These are phyloP conservation scores for Sycophaga agraensis DNA, from an alignment of 1,140 invertebrate genomes.

Conservation along the genomic window DNA sequence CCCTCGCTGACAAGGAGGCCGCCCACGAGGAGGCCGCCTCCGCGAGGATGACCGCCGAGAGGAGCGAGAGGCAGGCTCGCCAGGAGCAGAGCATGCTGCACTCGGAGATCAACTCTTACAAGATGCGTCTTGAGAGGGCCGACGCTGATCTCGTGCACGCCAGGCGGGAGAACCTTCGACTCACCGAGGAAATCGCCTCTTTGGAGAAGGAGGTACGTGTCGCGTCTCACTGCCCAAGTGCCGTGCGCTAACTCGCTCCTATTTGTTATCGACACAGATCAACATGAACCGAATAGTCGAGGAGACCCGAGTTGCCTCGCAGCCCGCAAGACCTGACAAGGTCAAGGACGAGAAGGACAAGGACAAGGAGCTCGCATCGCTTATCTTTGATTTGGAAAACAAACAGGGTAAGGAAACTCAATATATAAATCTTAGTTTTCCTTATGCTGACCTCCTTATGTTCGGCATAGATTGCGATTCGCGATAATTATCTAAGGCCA, in stretches of 20 bases:
- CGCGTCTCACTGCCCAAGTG: not conserved
- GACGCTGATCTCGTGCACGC: conserved; percentile 77
- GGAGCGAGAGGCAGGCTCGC: conserved; percentile 69
- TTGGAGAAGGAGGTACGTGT: conserved; percentile 74
- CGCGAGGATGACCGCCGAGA: conserved; percentile 62
- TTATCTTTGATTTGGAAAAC: conserved; percentile 75
- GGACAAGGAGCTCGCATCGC: conserved; percentile 70
- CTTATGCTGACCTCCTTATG: not conserved
- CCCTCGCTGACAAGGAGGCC: conserved; percentile 72
- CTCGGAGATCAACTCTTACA: conserved; percentile 74
- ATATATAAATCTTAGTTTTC: too few species aligned
- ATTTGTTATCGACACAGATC: conserved; percentile 40
- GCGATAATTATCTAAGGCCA: too few species aligned
- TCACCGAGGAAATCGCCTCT: conserved; percentile 73
- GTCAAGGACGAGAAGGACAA: conserved; percentile 62
- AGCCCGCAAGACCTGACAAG: conserved; percentile 40
- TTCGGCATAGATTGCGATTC: too few species aligned
- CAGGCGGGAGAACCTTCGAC: conserved; percentile 71
- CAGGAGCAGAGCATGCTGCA: conserved; percentile 74
- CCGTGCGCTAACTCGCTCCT: not conserved
- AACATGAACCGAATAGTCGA: conserved; percentile 51
- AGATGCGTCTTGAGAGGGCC: conserved; percentile 73
- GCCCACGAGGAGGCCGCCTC: conserved; percentile 75
- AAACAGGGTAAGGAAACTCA: conserved; percentile 70
- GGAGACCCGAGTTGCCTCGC: conserved; percentile 31